phyloP scores from a whole-genome alignment of 2,888 invertebrate genomes.

The Xanthia togata region DNA sequence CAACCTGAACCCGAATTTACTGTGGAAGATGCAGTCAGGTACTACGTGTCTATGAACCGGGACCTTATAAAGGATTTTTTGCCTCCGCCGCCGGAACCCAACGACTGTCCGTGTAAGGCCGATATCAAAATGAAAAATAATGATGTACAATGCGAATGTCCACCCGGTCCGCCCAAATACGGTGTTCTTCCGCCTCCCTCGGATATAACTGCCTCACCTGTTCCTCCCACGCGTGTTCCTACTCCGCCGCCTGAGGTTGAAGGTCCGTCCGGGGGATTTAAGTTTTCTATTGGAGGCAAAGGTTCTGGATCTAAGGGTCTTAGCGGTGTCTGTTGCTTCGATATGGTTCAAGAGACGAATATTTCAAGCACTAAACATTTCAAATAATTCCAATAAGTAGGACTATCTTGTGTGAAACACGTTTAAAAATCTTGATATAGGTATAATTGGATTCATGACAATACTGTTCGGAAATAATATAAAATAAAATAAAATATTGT shows the following conservation, averaged over 20 bases:
- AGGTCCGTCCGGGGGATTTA: constrained; percentile 66
- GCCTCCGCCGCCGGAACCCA: background rate
- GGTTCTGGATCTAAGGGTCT: constrained; percentile 77
- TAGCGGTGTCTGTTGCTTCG: constrained; percentile 75
- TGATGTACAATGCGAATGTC: constrained; percentile 25
- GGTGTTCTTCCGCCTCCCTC: background rate
- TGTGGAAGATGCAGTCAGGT: constrained; percentile 76
- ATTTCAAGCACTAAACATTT: constrained; percentile 17
- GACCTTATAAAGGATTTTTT: constrained; percentile 22
- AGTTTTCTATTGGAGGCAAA: constrained; percentile 74
- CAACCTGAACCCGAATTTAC: constrained; percentile 66
- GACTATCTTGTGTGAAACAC: background rate
- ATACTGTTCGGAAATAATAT: background rate
- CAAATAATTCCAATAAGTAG: background rate
- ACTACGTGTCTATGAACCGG: constrained; percentile 52
- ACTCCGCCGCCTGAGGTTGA: constrained; percentile 16
- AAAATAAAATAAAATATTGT: too few species aligned
- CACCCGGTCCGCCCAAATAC: background rate
- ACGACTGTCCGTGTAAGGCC: constrained; percentile 22
- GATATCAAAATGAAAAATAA: background rate
- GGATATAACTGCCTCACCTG: background rate
- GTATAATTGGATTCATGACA: constrained; percentile 10
- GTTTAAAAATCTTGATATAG: background rate
- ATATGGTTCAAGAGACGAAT: constrained; percentile 58
- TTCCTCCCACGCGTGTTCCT: background rate